Evolutionary conservation across 2,797 vertebrate genomes (phyloP).

Genomic region (Tamandua tetradactyla): DNA sequence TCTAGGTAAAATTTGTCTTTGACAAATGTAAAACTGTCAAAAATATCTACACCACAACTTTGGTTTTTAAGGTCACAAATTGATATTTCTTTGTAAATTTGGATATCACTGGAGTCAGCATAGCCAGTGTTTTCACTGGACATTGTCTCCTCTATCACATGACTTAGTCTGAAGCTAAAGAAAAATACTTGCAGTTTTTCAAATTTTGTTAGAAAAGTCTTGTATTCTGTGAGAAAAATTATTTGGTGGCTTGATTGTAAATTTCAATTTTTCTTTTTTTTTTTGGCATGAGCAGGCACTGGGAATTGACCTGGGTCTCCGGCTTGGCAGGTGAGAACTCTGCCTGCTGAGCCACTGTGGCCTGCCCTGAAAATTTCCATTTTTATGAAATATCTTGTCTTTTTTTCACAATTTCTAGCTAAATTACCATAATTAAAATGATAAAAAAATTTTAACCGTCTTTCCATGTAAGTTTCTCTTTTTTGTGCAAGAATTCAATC

Average conservation of each 20-base stretch:
- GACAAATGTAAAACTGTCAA: conserved; percentile 4
- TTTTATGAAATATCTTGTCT: not conserved
- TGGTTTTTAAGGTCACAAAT: conserved; percentile 31
- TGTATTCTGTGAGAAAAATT: conserved; percentile 49
- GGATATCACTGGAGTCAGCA: conserved; percentile 18
- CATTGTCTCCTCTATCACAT: not conserved
- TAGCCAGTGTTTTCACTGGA: not conserved
- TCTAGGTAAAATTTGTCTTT: not conserved
- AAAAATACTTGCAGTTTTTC: conserved; percentile 56
- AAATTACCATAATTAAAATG: not conserved
- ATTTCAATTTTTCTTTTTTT: not conserved
- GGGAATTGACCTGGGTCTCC: no score
- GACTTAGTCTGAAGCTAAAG: conserved; percentile 16
- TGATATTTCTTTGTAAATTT: conserved; percentile 56
- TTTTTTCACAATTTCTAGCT: conserved; percentile 24
- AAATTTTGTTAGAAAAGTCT: conserved; percentile 48
- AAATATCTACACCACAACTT: conserved; percentile 14
- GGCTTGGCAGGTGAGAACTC: no score
- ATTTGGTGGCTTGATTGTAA: conserved; percentile 8
- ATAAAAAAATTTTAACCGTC: no score
- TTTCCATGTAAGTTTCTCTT: not conserved
- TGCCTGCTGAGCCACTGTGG: no score
- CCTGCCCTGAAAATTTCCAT: not conserved
- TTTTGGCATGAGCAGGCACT: no score
- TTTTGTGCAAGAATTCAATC: not conserved